Conservation (phyloP, 2,888 invertebrate genomes). For the Ariolimax columbianus region DNA sequence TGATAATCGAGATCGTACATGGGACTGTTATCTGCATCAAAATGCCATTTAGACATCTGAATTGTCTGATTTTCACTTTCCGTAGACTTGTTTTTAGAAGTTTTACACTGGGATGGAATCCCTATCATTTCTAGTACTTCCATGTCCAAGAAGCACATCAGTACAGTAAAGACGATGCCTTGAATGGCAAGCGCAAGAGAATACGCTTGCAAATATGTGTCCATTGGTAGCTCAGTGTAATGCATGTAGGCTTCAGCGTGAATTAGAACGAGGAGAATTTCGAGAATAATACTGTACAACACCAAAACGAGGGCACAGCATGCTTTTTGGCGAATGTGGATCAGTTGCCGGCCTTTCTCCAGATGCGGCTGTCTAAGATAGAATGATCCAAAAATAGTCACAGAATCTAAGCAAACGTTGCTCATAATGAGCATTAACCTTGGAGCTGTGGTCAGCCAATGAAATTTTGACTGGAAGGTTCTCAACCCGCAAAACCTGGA, state of each 20-base stretch:
- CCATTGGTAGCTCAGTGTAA: slow-evolving; percentile 26
- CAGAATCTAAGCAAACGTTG: slow-evolving; percentile 20
- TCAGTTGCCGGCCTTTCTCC: slow-evolving; percentile 3
- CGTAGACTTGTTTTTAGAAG: not conserved
- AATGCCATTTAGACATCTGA: slow-evolving; percentile 9
- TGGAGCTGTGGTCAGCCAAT: slow-evolving; percentile 44
- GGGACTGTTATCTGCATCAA: not conserved
- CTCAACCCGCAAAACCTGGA: slow-evolving; percentile 39
- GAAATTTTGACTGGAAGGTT: slow-evolving; percentile 15
- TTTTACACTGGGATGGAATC: not conserved
- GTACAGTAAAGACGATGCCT: slow-evolving; percentile 39
- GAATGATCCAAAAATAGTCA: slow-evolving; percentile 31
- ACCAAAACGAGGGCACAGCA: slow-evolving; percentile 1
- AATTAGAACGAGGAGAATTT: slow-evolving; percentile 30
- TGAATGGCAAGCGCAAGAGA: slow-evolving; percentile 17
- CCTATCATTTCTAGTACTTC: slow-evolving; percentile 15
- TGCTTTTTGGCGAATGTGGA: slow-evolving; percentile 11
- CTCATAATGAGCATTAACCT: slow-evolving; percentile 18
- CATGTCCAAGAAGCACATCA: slow-evolving; percentile 41
- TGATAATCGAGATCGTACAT: slow-evolving; percentile 2
- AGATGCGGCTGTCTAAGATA: slow-evolving; percentile 37
- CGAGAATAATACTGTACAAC: slow-evolving; percentile 7
- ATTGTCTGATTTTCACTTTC: not conserved
- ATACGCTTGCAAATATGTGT: slow-evolving; percentile 16
- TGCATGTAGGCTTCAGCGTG: slow-evolving; percentile 33